Conservation (phyloP, 2,113 vertebrate genomes). For the Halichoerus grypus region DNA sequence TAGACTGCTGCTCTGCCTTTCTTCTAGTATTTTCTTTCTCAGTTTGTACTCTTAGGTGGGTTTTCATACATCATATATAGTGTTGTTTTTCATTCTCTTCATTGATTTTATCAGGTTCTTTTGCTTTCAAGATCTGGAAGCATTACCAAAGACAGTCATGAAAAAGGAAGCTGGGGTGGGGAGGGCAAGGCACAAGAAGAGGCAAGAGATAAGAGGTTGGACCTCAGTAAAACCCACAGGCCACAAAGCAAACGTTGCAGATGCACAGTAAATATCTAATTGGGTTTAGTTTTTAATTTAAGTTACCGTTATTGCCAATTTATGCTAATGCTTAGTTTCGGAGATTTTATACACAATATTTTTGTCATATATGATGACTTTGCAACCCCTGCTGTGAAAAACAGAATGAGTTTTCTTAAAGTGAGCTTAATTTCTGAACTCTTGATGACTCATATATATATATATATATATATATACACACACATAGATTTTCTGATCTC, state of each 20-base stretch:
- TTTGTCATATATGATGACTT: background rate
- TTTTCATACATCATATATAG: background rate
- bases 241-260: background rate
- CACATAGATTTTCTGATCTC: background rate
- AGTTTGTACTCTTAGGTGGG: background rate
- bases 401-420: background rate
- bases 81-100: background rate
- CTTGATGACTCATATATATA: background rate
- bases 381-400: background rate
- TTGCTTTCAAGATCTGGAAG: slow-evolving; percentile 44
- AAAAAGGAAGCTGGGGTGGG: background rate
- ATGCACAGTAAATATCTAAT: background rate
- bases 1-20: slow-evolving; percentile 40
- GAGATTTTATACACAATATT: slow-evolving; percentile 11
- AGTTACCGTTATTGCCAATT: background rate
- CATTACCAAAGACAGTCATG: slow-evolving; percentile 56
- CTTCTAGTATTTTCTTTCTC: background rate
- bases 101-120: background rate
- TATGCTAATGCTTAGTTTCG: slow-evolving; percentile 16
- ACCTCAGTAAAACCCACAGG: background rate
- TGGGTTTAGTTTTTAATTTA: slow-evolving; percentile 14
- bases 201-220: background rate
- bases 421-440: slow-evolving; percentile 44
- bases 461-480: too few relatives aligned
- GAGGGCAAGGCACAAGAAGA: too few relatives aligned